A percentile compares a stretch with the other conserved stretches of the same genome.
These are phyloP conservation scores for Yponomeuta evonymella DNA, from an alignment of 2,888 invertebrate genomes.

Conservation along the genomic window DNA sequence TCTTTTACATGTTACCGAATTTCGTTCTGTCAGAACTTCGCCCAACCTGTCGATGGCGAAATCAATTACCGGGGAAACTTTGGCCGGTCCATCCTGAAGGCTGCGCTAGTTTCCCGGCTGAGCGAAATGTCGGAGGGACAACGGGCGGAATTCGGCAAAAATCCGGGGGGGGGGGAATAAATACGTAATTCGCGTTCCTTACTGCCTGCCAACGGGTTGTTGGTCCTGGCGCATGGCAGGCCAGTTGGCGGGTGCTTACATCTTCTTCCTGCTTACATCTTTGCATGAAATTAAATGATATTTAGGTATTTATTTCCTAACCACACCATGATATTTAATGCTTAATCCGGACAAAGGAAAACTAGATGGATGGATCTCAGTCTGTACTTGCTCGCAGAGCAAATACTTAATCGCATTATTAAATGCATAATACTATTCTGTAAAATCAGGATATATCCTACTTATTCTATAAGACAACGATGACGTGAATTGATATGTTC, in stretches of 20 bases:
- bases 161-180: slow-evolving; percentile 9
- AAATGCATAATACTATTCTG: too few species aligned
- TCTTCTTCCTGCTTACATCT: too few species aligned
- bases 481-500: too few species aligned
- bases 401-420: too few species aligned
- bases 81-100: slow-evolving; percentile 3
- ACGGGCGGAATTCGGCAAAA: slow-evolving; percentile 6
- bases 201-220: slow-evolving; percentile 7
- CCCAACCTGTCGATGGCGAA: slow-evolving; percentile 6
- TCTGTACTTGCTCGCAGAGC: too few species aligned
- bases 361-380: too few species aligned
- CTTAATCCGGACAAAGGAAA: too few species aligned
- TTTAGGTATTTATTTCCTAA: too few species aligned
- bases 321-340: too few species aligned
- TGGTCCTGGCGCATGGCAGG: not conserved
- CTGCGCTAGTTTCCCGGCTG: slow-evolving; percentile 8
- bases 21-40: slow-evolving; percentile 6
- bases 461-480: too few species aligned
- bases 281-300: too few species aligned
- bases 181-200: slow-evolving; percentile 14
- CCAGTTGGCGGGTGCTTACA: not conserved
- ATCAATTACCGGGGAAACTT: slow-evolving; percentile 10
- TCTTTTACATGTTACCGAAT: slow-evolving; percentile 2
- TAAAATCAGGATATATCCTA: too few species aligned
- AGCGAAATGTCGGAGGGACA: slow-evolving; percentile 11